Evolutionary conservation across 2,797 vertebrate genomes (phyloP), one percentile per base, ranked within the genome.

Genomic region (Periophthalmus magnuspinnatus): DNA sequence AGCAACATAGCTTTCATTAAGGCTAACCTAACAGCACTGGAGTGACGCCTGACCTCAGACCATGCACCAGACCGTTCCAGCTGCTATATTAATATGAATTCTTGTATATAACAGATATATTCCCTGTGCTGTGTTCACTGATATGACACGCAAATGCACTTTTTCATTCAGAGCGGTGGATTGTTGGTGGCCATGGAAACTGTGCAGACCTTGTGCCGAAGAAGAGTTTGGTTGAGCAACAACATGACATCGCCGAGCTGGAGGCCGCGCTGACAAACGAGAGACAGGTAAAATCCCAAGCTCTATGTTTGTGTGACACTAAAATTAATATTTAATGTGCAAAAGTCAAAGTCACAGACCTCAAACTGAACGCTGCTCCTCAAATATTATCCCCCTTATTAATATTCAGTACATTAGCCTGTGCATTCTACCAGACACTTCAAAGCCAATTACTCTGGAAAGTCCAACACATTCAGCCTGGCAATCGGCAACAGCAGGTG

Each of bases 361-460:
- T 11, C 61, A 65, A 65, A 65, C 50, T 17, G 8, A 65, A 65
- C 13, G 7, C 71, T 61, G 63, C 9, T 36, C 65, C 68, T 84
- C 70, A 80, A 80, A 78, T 78, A 72, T 81, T 74, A 67, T 50
- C 52, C 38, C 57, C 69, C 84, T 72, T 65, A 84, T 92, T 90
- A 87, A 85, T 89, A 90, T 90, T 90, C 89, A 65, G 80, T 71
- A 74, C 75, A 84, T 84, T 82, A 81, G 74, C 79, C 75, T 74
- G 79, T 78, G 76, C 81, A 81, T 88, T 78, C 89, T 82, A 77
- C 81, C 77, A 84, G 84, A 82, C 79, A 85, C 84, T 88, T 90
- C 81, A 91, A 88, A 90, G 78, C 77, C 81, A 90, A 90, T 91
- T 90, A 91, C 78, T 75, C 72, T 72, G 74, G 80, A 76, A 90